phyloP scores from a whole-genome alignment of 2,888 invertebrate species.

The Gryllus longicercus region DNA sequence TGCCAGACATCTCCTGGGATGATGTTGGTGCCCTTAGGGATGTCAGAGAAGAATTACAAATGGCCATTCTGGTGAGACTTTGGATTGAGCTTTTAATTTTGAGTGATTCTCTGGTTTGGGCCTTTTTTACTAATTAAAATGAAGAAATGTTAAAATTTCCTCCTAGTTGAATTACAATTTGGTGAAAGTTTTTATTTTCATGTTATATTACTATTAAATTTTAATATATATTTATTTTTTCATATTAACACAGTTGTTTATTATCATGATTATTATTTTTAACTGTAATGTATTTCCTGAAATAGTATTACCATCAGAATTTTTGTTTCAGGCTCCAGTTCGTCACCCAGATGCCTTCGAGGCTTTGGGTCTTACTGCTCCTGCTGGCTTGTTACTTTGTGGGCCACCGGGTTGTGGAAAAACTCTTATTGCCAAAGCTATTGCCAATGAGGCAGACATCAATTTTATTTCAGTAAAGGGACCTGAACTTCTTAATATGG shows the following conservation, averaged over 20 bases:
- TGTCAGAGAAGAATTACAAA: slow-evolving; percentile 83
- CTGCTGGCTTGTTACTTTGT: slow-evolving; percentile 89
- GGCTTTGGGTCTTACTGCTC: slow-evolving; percentile 71
- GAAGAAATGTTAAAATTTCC: neutral
- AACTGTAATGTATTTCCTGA: neutral
- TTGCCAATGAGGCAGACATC: slow-evolving; percentile 97
- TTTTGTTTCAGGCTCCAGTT: slow-evolving; percentile 71
- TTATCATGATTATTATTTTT: neutral
- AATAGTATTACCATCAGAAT: neutral
- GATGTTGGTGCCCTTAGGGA: slow-evolving; percentile 89
- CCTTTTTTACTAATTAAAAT: neutral
- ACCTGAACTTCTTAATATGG: slow-evolving; percentile 96
- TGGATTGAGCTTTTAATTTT: neutral
- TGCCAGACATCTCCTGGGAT: slow-evolving; percentile 95
- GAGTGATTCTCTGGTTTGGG: neutral
- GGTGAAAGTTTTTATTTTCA: too few relatives aligned
- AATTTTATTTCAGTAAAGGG: slow-evolving; percentile 99
- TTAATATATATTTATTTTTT: too few relatives aligned
- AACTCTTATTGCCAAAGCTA: slow-evolving; percentile 94
- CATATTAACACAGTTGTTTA: too few relatives aligned
- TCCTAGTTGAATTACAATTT: neutral
- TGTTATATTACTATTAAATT: too few relatives aligned
- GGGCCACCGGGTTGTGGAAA: slow-evolving; percentile 98
- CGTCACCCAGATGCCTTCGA: slow-evolving; percentile 78
- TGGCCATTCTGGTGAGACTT: slow-evolving; percentile 72